Evolutionary conservation across 1,140 invertebrate species (phyloP).

Genomic region (Stenopsyche tienmushanensis): DNA sequence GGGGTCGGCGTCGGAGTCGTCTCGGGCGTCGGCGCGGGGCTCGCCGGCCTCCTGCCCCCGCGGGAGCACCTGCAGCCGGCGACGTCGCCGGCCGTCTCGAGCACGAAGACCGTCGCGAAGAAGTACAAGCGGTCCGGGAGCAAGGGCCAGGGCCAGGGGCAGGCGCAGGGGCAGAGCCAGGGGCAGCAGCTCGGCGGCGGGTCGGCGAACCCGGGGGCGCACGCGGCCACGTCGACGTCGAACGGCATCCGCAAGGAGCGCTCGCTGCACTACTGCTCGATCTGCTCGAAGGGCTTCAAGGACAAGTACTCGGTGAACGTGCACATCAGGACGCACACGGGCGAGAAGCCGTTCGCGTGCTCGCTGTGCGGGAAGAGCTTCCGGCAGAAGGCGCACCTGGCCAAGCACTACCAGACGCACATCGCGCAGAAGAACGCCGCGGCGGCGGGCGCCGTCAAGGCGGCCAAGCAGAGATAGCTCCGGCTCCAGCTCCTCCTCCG

Average conservation of each 20-base stretch:
- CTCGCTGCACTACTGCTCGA: conserved; percentile 85
- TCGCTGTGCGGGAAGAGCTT: conserved; percentile 87
- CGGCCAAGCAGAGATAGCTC: conserved; percentile 55
- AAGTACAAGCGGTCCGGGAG: conserved; percentile 55
- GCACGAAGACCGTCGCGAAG: conserved; percentile 56
- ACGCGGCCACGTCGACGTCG: conserved; percentile 56
- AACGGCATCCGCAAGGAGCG: conserved; percentile 74
- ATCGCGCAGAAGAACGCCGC: conserved; percentile 71
- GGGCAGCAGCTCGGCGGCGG: conserved; percentile 38
- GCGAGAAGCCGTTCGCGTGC: conserved; percentile 88
- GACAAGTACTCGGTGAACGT: conserved; percentile 93
- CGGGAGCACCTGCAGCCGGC: conserved; percentile 56
- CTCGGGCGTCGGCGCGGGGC: conserved; percentile 52
- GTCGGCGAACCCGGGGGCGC: conserved; percentile 46
- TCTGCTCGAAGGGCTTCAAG: conserved; percentile 91
- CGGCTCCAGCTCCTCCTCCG: too few relatives aligned
- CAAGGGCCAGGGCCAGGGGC: conserved; percentile 47
- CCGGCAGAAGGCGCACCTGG: conserved; percentile 94
- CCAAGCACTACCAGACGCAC: conserved; percentile 97
- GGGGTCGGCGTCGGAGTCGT: conserved; percentile 46
- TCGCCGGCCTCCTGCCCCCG: conserved; percentile 54
- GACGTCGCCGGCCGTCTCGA: conserved; percentile 55
- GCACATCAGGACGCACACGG: conserved; percentile 87
- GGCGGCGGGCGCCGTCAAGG: conserved; percentile 52
- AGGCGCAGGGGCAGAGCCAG: conserved; percentile 39